A percentile compares a stretch with the other conserved stretches of the same genome.
phyloP scores from a whole-genome alignment of 2,888 invertebrate species.

The Glomeris marginata region DNA sequence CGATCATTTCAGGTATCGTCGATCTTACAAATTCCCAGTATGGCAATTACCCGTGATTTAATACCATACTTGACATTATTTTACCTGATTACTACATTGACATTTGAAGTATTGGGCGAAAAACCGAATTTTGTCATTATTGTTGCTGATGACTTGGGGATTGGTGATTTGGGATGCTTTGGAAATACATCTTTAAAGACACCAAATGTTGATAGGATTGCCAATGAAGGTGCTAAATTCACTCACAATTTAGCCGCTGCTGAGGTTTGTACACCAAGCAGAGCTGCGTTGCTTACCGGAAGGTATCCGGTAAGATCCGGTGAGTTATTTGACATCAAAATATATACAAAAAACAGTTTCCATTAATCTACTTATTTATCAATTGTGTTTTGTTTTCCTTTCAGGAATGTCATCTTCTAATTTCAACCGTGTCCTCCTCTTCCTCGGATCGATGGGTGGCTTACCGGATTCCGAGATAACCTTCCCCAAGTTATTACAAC shows the following conservation, averaged over 20 bases:
- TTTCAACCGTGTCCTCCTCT: conserved; percentile 1
- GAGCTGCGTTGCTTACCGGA: conserved; percentile 37
- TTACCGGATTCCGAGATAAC: conserved; percentile 33
- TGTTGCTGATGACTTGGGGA: conserved; percentile 38
- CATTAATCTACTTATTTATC: no score
- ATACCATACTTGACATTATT: no score
- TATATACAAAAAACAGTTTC: no score
- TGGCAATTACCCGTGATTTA: no score
- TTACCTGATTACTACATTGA: no score
- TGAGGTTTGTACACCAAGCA: conserved; percentile 35
- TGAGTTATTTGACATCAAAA: conserved; percentile 16
- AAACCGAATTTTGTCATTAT: conserved; percentile 35
- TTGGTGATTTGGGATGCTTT: conserved; percentile 32
- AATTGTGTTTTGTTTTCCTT: no score
- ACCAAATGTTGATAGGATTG: conserved; percentile 32
- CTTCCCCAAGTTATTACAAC: conserved; percentile 31
- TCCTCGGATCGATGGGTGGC: conserved; percentile 24
- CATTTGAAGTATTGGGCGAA: no score
- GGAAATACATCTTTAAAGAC: conserved; percentile 33
- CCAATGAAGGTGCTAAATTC: conserved; percentile 31
- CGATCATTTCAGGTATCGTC: no score
- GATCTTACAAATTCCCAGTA: no score
- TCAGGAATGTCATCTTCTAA: conserved; percentile 9
- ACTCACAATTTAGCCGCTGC: conserved; percentile 36
- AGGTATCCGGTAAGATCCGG: conserved; percentile 27